Evolutionary conservation across 1,140 invertebrate species (phyloP), one percentile per base, ranked within the genome.

Genomic region (Zaprionus davidi): DNA sequence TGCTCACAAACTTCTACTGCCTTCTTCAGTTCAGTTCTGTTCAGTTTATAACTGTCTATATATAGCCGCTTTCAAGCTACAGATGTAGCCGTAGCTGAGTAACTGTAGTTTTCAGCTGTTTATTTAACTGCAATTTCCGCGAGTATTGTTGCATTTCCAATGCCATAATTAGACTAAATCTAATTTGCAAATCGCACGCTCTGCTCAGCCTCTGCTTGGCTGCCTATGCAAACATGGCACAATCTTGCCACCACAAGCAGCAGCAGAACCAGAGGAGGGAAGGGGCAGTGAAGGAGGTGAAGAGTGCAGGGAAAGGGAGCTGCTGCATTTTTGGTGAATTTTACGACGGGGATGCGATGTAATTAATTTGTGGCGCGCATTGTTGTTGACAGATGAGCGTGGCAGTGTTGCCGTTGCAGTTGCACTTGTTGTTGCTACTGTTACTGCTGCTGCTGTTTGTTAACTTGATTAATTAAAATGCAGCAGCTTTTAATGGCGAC

Each of bases 141-240:
- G 49, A 60, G 73, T 53, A 46, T 68, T 74, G 60, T 80, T 86
- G 60, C 79, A 85, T 78, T 74, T 78, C 83, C 77, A 76, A 75
- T 90, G 78, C 78, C 85, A 84, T 90, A 88, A 88, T 90, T 85
- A 90, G 69, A 59, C 67, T 63, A 77, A 85, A 90, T 90, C 85
- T 90, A 88, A 88, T 88, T 88, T 87, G 74, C 71, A 72, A 87
- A 87, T 88, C 74, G 78, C 77, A 79, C 64, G 71, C 60, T 24
- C 12, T 49, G 63, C 78, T 78, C 71, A 68, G 68, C 68, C 63
- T 53, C 49, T 67, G n/a, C n/a, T n/a, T n/a, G n/a, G 20, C 24
- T 34, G 41, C 20, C 51, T 46, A 17, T 17, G 41, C 41, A 46
- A 46, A 46, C 41, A 46, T 46, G 41, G 41, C 41, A 46, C 41